Evolutionary conservation across 53 echinoderm and acorn worm genomes (phyloP), one percentile per base, ranked within the genome.

Genomic region (Crossaster papposus): DNA sequence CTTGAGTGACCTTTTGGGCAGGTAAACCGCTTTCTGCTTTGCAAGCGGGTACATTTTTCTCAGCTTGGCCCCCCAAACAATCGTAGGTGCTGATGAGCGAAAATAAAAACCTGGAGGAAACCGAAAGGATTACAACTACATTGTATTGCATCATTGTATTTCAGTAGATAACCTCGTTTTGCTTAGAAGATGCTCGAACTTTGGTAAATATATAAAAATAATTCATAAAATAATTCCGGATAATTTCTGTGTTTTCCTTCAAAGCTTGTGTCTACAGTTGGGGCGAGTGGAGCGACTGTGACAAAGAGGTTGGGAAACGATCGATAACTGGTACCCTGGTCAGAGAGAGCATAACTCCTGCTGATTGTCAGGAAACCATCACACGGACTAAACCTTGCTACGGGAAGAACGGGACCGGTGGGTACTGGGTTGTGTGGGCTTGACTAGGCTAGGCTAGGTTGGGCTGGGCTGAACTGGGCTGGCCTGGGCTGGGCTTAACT

Each of bases 231-330:
- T n/a, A 44, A 44, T 44, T 44, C 9, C 5, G 44, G 44, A 7
- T 1, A 44, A 22, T 29, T 34, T 64, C 32, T 63, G 34, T 24
- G n/a, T 37, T 36, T 74, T 34, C 73, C 52, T 72, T 51, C 54
- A 30, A 72, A 91, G 91, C 91, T 53, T 91, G 91, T 36, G 38
- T 80, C 4, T 91, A 91, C 50, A 52, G 17, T 28, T 91, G 79
- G 72, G 63, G 71, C 54, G 91, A 91, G 32, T 91, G 91, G 91
- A 64, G 87, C 52, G 78, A 86, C 28, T 91, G 87, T 71, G 88
- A 87, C 70, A 79, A 83, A 36, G 23, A 68, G 30, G 54, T 38
- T 29, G 54, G 28, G 37, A 53, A 79, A 62, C 70, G 91, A 34
- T 54, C 54, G 20, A 70, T 79, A 17, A 70, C 79, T 12, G 91